Percentiles rank a stretch among this genome's conserved stretches.
These are phyloP conservation scores for Halesus radiatus DNA, from an alignment of 1,140 invertebrate species.

Conservation along the genomic window DNA sequence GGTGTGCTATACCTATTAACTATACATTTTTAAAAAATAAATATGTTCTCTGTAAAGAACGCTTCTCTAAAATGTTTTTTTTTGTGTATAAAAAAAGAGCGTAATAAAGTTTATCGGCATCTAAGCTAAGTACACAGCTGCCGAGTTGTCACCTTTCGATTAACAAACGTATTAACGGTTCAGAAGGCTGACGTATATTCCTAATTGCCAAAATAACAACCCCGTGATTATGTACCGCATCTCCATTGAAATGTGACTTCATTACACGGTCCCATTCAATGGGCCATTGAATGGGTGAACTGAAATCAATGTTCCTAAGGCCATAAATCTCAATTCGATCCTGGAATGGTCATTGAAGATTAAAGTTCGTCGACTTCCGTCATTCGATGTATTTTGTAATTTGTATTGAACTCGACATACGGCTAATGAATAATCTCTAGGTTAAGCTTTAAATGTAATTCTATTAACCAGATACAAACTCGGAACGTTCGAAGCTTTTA, in stretches of 20 bases:
- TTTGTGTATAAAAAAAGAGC: no score
- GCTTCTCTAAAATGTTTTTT: no score
- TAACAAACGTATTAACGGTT: neutral
- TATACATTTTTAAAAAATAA: no score
- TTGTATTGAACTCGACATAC: neutral
- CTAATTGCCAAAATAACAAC: neutral
- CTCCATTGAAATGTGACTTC: conserved; percentile 1
- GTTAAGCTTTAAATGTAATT: no score
- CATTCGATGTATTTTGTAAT: neutral
- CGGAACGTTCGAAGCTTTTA: no score
- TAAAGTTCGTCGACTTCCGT: neutral
- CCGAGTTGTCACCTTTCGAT: no score
- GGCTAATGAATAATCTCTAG: neutral
- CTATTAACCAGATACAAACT: no score
- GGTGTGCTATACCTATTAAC: no score
- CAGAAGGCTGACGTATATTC: neutral
- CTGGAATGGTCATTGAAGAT: conserved; percentile 23
- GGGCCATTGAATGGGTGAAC: conserved; percentile 10
- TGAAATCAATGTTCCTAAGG: conserved; percentile 1
- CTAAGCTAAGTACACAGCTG: no score
- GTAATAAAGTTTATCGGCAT: no score
- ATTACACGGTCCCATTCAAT: conserved; percentile 1
- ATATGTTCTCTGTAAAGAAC: no score
- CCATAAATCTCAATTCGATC: conserved; percentile 25
- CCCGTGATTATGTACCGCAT: neutral